phyloP scores from a whole-genome alignment of 2,113 vertebrate species.

The Syngnathus floridae region DNA sequence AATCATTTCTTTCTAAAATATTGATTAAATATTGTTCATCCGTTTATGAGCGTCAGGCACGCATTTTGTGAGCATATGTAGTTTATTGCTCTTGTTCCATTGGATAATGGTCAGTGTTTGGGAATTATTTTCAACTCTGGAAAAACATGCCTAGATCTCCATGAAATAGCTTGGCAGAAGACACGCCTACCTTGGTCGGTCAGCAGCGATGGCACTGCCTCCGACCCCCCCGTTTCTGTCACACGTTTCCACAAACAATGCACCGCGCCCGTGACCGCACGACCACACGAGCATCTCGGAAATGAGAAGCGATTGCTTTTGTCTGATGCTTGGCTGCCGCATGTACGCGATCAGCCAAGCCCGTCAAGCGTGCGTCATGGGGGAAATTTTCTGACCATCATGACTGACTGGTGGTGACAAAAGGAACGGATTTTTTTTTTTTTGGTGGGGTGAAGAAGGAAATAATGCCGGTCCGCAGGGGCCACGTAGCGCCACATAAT shows the following conservation, averaged over 20 bases:
- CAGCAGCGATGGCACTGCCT: neutral
- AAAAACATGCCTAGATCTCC: too few species aligned
- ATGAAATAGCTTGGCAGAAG: constrained; percentile 11
- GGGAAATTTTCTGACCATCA: constrained; percentile 61
- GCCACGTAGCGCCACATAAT: constrained; percentile 95
- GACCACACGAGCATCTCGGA: neutral
- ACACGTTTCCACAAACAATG: neutral
- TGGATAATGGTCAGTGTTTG: too few species aligned
- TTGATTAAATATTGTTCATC: neutral
- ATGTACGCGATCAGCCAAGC: neutral
- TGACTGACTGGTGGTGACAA: constrained; percentile 76
- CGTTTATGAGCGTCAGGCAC: neutral
- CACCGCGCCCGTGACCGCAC: neutral
- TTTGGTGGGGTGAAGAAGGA: neutral
- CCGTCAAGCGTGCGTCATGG: neutral
- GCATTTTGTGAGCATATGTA: too few species aligned
- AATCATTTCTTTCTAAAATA: neutral
- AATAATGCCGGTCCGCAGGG: constrained; percentile 95
- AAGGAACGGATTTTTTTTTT: constrained; percentile 52
- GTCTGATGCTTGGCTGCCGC: neutral
- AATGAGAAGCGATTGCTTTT: neutral
- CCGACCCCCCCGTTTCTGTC: neutral
- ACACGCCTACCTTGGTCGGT: neutral
- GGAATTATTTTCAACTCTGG: too few species aligned
- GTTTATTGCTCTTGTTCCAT: too few species aligned